Percentiles rank a stretch among this genome's conserved stretches.
Evolutionary conservation across 2,888 invertebrate genomes (phyloP).

Genomic region (Molanna angustata): DNA sequence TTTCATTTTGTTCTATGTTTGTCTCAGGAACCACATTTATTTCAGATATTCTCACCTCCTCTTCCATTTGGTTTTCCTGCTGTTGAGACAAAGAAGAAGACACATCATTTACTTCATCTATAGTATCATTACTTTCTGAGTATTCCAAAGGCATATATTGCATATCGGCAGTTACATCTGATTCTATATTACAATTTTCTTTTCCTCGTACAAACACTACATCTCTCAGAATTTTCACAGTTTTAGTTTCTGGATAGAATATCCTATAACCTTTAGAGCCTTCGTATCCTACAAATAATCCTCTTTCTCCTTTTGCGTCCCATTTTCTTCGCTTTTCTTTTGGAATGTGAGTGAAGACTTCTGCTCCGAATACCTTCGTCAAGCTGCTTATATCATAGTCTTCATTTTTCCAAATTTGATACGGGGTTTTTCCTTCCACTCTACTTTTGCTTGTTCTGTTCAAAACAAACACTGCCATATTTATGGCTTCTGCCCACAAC

Average conservation of each 20-base stretch:
- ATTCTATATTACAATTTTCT: neutral
- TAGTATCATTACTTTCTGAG: no score
- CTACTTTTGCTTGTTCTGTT: neutral
- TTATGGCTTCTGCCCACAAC: neutral
- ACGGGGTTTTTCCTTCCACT: neutral
- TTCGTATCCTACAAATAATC: neutral
- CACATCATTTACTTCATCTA: no score
- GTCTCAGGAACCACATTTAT: neutral
- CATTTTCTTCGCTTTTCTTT: neutral
- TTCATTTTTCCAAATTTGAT: neutral
- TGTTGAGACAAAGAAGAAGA: no score
- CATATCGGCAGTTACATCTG: no score
- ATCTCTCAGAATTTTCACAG: no score
- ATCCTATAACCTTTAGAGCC: neutral
- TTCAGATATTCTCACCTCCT: no score
- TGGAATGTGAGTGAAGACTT: neutral
- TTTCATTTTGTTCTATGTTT: neutral
- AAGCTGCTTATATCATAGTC: neutral
- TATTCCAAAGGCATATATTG: no score
- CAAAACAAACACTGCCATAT: neutral
- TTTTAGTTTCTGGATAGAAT: no score
- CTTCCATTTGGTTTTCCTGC: no score
- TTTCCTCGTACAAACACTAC: no score
- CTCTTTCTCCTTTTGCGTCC: neutral
- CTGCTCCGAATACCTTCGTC: neutral